Conservation (phyloP, 2,888 invertebrate genomes). For the Hydrotaea cyrtoneurina region DNA sequence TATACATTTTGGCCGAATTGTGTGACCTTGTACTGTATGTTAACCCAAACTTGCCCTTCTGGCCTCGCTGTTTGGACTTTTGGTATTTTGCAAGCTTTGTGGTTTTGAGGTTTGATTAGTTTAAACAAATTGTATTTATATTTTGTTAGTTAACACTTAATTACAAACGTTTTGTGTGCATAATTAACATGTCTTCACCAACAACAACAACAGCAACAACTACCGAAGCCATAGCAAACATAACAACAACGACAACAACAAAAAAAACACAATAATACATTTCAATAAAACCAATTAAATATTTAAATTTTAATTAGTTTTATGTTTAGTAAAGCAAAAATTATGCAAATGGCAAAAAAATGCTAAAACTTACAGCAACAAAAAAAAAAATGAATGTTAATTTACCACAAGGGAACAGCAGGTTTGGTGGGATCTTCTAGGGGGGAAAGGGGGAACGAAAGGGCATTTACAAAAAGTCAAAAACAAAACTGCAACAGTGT, state of each 20-base stretch:
- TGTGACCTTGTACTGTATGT: too few relatives aligned
- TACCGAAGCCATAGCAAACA: background rate
- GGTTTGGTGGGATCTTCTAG: too few relatives aligned
- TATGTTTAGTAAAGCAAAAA: background rate
- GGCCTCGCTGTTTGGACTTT: too few relatives aligned
- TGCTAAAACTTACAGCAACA: background rate
- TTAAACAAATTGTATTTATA: constrained; percentile 6
- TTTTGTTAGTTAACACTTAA: constrained; percentile 26
- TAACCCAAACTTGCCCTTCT: too few relatives aligned
- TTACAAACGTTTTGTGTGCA: constrained; percentile 23
- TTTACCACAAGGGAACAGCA: background rate
- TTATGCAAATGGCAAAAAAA: background rate
- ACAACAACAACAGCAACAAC: background rate
- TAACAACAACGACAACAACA: too few relatives aligned
- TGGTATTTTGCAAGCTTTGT: background rate
- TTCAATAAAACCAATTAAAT: constrained; percentile 53
- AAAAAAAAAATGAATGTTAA: background rate
- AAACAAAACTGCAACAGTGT: background rate
- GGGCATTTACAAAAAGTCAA: too few relatives aligned
- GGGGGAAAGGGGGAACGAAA: too few relatives aligned
- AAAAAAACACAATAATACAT: background rate
- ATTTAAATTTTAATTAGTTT: constrained; percentile 57
- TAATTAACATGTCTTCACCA: constrained; percentile 48
- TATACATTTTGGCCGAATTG: too few relatives aligned
- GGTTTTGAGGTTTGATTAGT: background rate